Conservation (phyloP, 1,140 invertebrate species). For the Sitobion miscanthi region DNA sequence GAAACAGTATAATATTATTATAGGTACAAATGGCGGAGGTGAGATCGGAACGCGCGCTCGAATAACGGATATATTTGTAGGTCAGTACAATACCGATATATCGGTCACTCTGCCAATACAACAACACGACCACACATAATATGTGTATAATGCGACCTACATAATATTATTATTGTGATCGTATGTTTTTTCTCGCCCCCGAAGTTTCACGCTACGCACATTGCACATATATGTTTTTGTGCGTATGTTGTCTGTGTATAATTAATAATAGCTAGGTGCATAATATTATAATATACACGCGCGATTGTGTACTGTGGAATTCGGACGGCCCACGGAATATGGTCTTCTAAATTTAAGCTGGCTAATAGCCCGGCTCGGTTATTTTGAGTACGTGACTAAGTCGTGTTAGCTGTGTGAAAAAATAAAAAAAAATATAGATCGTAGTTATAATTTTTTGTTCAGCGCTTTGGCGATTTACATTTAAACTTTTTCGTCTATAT, state of each 20-base stretch:
- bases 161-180: slow-evolving; percentile 18
- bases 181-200: slow-evolving; percentile 33
- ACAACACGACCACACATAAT: not conserved
- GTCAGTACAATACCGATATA: slow-evolving; percentile 26
- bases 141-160: slow-evolving; percentile 6
- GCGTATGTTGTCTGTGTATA: no score
- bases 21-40: not conserved
- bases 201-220: not conserved
- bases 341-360: slow-evolving; percentile 41
- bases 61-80: not conserved
- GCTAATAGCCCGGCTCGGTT: slow-evolving; percentile 27
- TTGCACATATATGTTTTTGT: not conserved
- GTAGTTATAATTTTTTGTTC: not conserved
- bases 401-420: not conserved
- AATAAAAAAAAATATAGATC: not conserved
- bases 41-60: not conserved
- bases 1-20: no score
- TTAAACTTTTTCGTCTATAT: not conserved
- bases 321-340: slow-evolving; percentile 40
- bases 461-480: not conserved
- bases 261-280: no score
- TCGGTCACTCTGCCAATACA: slow-evolving; percentile 12
- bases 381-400: slow-evolving; percentile 45
- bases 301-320: not conserved
- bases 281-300: not conserved